Evolutionary conservation across 1,140 invertebrate genomes (phyloP), one percentile per base, ranked within the genome.

Genomic region (Caenorhabditis brenneri): DNA sequence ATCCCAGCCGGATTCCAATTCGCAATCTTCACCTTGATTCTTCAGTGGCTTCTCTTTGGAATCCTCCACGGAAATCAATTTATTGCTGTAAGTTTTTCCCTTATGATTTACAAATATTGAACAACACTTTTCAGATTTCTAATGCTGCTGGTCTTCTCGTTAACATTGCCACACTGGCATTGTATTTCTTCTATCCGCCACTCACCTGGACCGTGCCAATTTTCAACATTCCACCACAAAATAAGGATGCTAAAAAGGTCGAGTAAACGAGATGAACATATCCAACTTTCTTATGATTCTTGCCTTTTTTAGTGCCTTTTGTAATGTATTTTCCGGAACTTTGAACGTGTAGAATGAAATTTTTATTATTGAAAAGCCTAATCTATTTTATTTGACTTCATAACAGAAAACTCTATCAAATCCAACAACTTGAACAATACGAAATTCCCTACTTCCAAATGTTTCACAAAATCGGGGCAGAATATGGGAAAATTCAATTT

Each of bases 171-270:
- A 91, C 90, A 12, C 53, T 90, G 16, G 46, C 83, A 0, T 48
- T 90, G 15, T 90, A 89, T 78, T 82, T 90, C 78, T 79, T 90
- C 36, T 90, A 90, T 80, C 89, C 89, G 29, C 89, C 89, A 7
- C 81, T 90, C n/a, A 91, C 90, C 3, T 90, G 89, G 89, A 79
- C 58, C 12, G 89, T 90, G 42, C 89, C 89, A 10, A 88, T 90
- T 53, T 86, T 90, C 78, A 87, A 87, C 48, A 85, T 85, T 46
- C 55, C 55, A 58, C 87, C 87, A 53, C 87, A 87, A 79, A 60
- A 88, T 31, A 86, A 88, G 58, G 65, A 74, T 42, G 36, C n/a
- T 1, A 87, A 88, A 74, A 88, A 88, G 81, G 31, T 87, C 36
- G 53, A 81, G 24, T 55, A 60, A 81, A 33, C 9, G n/a, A 42